These are phyloP conservation scores for Chunga burmeisteri DNA, from an alignment of 2,113 vertebrate genomes.

Conservation along the genomic window DNA sequence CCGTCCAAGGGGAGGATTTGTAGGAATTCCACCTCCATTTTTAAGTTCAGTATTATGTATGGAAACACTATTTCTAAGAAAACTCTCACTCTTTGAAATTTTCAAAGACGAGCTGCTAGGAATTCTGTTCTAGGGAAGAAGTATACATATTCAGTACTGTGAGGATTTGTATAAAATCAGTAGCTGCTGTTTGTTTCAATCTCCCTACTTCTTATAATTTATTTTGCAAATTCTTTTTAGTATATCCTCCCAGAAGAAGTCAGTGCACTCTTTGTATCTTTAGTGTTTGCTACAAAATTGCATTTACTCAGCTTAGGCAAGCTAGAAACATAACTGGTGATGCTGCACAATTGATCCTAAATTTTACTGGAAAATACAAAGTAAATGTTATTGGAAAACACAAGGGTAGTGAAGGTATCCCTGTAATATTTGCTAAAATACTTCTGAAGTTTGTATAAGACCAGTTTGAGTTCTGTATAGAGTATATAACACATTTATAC, in stretches of 20 bases:
- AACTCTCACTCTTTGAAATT: background rate
- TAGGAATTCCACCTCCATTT: background rate
- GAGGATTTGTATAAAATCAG: background rate
- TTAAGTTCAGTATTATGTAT: background rate
- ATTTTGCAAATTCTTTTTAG: conserved; percentile 12
- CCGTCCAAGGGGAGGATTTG: background rate
- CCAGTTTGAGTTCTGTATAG: background rate
- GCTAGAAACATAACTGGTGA: background rate
- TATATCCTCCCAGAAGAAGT: conserved; percentile 14
- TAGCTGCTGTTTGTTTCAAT: background rate
- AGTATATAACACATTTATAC: background rate
- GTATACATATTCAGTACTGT: background rate
- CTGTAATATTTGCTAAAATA: background rate
- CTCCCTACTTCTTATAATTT: conserved; percentile 16
- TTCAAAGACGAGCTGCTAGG: background rate
- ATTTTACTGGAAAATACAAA: background rate
- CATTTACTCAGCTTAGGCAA: conserved; percentile 13
- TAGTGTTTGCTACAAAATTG: conserved; percentile 13
- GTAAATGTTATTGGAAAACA: background rate
- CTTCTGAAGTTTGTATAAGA: background rate
- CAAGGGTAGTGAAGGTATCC: background rate
- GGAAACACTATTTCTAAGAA: background rate
- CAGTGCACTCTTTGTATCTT: conserved; percentile 3
- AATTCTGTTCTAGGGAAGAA: background rate
- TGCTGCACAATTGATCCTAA: background rate